phyloP scores from a whole-genome alignment of 2,113 vertebrate species.

The Dendropsophus ebraccatus region DNA sequence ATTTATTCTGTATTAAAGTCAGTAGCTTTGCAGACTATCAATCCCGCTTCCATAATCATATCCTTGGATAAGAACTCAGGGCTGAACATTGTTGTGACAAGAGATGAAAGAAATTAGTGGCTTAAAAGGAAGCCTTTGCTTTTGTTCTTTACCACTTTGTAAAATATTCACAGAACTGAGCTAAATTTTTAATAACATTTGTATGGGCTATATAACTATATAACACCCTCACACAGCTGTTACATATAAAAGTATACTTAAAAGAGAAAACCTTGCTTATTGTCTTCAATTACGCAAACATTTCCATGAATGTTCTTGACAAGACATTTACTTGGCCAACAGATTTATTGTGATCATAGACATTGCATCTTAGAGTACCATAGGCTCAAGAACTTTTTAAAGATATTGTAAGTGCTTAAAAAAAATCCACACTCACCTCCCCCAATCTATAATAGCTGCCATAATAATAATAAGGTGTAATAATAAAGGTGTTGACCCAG shows the following conservation, averaged over 20 bases:
- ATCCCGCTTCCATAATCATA: slow-evolving; percentile 15
- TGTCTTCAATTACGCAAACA: too few species aligned
- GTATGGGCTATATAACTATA: background rate
- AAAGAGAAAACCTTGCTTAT: background rate
- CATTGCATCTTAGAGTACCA: too few species aligned
- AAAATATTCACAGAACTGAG: slow-evolving; percentile 24
- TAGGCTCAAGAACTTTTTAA: too few species aligned
- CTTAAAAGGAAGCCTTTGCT: slow-evolving; percentile 26
- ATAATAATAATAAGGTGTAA: too few species aligned
- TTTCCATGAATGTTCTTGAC: background rate
- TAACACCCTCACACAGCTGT: background rate
- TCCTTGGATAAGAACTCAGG: background rate
- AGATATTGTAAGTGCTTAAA: too few species aligned
- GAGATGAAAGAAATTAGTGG: slow-evolving; percentile 47
- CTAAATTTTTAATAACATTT: slow-evolving; percentile 32
- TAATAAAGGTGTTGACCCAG: too few species aligned
- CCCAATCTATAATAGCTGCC: too few species aligned
- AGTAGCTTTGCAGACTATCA: slow-evolving; percentile 5
- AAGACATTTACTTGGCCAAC: background rate
- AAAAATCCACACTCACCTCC: too few species aligned
- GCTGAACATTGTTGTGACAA: slow-evolving; percentile 32
- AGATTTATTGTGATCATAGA: too few species aligned
- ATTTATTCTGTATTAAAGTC: slow-evolving; percentile 9
- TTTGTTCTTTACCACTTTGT: slow-evolving; percentile 17
- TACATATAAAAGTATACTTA: background rate